phyloP scores from a whole-genome alignment of 53 echinoderm and acorn worm genomes.

The Echinarachnius parma region DNA sequence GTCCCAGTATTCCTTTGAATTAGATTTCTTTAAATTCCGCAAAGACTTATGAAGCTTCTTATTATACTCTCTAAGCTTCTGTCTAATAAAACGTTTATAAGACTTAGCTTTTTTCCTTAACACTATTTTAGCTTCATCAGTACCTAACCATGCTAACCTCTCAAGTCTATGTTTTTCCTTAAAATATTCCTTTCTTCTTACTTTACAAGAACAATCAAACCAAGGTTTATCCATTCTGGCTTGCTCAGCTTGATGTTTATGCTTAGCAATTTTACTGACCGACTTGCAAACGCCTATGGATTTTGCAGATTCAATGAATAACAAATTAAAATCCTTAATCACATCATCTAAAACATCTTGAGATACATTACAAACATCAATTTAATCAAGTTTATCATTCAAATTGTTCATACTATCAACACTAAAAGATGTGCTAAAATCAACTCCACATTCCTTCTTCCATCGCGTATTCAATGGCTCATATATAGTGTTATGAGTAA shows the following conservation, averaged over 20 bases:
- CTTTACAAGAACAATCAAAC: neutral
- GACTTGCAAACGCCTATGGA: conserved; percentile 1
- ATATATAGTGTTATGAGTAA: too few relatives aligned
- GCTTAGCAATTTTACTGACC: neutral
- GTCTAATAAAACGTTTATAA: conserved; percentile 23
- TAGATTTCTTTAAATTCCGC: neutral
- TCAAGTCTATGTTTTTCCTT: conserved; percentile 12
- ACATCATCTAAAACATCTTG: conserved; percentile 1
- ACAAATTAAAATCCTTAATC: neutral
- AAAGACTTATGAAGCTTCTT: conserved; percentile 12
- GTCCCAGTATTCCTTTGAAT: conserved; percentile 18
- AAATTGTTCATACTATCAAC: neutral
- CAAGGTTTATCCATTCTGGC: conserved; percentile 3
- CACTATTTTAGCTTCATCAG: conserved; percentile 12
- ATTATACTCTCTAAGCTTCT: conserved; percentile 15
- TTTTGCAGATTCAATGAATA: conserved; percentile 7
- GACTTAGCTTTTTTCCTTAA: conserved; percentile 15
- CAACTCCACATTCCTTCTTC: neutral
- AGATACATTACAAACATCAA: neutral
- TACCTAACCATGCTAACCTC: conserved; percentile 1
- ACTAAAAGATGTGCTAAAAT: neutral
- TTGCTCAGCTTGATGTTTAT: too few relatives aligned
- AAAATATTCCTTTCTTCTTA: conserved; percentile 16
- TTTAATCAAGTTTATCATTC: conserved; percentile 11
- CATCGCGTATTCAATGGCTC: too few relatives aligned